Percentiles rank a stretch among this genome's conserved stretches.
Conservation (phyloP, 1,140 invertebrate species). For the Adelges cooleyi region DNA sequence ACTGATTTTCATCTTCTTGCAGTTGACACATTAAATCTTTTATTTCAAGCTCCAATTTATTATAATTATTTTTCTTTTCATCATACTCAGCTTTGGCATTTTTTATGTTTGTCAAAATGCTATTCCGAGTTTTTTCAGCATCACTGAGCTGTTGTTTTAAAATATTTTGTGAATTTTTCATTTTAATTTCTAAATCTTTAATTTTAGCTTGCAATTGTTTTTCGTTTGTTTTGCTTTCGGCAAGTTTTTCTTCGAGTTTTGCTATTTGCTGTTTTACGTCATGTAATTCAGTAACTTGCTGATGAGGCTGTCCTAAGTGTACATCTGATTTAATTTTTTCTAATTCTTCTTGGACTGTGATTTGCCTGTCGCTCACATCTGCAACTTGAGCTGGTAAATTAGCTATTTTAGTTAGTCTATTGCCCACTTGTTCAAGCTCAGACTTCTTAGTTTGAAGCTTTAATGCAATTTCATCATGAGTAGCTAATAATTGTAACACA, state of each 20-base stretch:
- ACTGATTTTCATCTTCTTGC: slow-evolving; percentile 41
- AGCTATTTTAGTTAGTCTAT: not conserved
- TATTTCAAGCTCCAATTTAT: slow-evolving; percentile 21
- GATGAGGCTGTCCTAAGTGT: slow-evolving; percentile 15
- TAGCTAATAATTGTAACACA: slow-evolving; percentile 2
- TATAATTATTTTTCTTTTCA: slow-evolving; percentile 6
- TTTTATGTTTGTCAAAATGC: slow-evolving; percentile 1
- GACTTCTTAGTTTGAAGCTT: not conserved
- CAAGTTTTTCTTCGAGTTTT: not conserved
- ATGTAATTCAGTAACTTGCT: slow-evolving; percentile 21
- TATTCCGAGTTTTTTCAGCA: slow-evolving; percentile 6
- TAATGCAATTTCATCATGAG: not conserved
- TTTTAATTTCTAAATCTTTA: slow-evolving; percentile 10
- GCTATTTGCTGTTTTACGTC: slow-evolving; percentile 1
- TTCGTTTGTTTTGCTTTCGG: slow-evolving; percentile 3
- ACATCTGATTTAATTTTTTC: slow-evolving; percentile 7
- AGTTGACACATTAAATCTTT: slow-evolving; percentile 36
- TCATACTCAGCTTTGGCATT: slow-evolving; percentile 7
- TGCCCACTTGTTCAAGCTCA: not conserved
- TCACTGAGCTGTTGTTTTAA: slow-evolving; percentile 18
- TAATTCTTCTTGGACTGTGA: not conserved
- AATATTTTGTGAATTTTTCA: slow-evolving; percentile 13
- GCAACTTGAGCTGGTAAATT: not conserved
- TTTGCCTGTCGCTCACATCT: not conserved
- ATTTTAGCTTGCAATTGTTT: slow-evolving; percentile 13